Evolutionary conservation across 2,888 invertebrate species (phyloP).

Genomic region (Anticlea derivata): DNA sequence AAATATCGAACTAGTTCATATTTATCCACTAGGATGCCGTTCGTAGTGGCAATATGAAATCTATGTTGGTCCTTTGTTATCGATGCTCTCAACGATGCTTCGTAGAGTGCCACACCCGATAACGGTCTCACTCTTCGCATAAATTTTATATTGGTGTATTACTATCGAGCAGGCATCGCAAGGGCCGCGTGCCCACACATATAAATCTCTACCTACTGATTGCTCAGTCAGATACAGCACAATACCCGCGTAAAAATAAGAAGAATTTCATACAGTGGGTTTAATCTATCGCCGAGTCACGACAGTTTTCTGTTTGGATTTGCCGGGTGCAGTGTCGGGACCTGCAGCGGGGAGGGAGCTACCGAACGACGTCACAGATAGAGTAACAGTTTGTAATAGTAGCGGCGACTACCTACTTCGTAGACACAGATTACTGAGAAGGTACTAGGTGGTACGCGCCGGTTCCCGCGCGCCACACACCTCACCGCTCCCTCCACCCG

Average conservation of each 20-base stretch:
- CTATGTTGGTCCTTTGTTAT: conserved; percentile 53
- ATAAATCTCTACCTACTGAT: conserved; percentile 56
- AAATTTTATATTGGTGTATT: conserved; percentile 63
- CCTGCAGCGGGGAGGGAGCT: conserved; percentile 50
- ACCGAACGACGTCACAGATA: conserved; percentile 43
- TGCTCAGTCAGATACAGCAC: conserved; percentile 21
- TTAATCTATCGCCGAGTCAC: conserved; percentile 64
- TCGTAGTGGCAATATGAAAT: conserved; percentile 2
- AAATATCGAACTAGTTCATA: conserved; percentile 12
- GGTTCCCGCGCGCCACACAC: conserved; percentile 42
- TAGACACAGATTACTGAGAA: conserved; percentile 14
- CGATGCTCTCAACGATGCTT: conserved; percentile 56
- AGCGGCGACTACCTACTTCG: conserved; percentile 31
- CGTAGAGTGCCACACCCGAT: conserved; percentile 61
- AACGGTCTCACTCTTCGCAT: conserved; percentile 61
- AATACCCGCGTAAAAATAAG: conserved; percentile 60
- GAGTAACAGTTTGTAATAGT: conserved; percentile 10
- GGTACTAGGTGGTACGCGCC: conserved; percentile 9
- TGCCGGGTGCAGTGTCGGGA: conserved; percentile 61
- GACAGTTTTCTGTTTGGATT: conserved; percentile 62
- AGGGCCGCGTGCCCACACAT: conserved; percentile 56
- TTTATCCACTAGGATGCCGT: conserved; percentile 4
- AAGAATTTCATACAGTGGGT: conserved; percentile 63
- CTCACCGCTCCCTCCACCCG: conserved; percentile 35
- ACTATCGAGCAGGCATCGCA: conserved; percentile 54